Evolutionary conservation across 1,140 invertebrate genomes (phyloP), one percentile per base, ranked within the genome.

Genomic region (Drosophila repletoides): DNA sequence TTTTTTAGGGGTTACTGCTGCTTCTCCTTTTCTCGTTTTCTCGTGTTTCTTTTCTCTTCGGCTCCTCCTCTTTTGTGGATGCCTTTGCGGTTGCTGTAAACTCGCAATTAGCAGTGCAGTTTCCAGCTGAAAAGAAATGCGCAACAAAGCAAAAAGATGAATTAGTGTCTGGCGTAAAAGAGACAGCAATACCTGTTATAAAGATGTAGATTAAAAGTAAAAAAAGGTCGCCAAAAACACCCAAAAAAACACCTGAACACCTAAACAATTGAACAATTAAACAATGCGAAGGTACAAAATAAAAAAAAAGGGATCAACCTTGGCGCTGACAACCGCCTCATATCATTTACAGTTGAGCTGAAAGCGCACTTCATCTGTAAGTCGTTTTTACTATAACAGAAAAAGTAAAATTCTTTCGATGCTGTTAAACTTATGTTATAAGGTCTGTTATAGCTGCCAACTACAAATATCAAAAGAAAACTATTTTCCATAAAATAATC

Each of bases 101-200:
- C 49, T 60, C 41, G 41, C 69, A 74, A 77, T 77, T 77, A 48
- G 53, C 77, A 70, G 52, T 72, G 74, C 71, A 72, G 56, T 70
- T 71, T 59, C 52, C 70, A 79, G 56, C 79, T 83, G 74, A 59
- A 83, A 83, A 53, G 48, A 73, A 72, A 64, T 49, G 33, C 34
- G 46, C 31, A 67, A 65, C 45, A 74, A 58, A 24, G 26, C 29
- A 36, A 51, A 72, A 38, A 61, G 51, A 58, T 76, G 67, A 76
- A 72, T 63, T 17, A 48, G 28, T 28, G 26, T 74, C n/a, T n/a
- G n/a, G 46, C 3, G 15, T 17, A 19, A 53, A 0, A 28, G 59
- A 43, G 38, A 31, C 3, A 19, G 14, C 7, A 4, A 34, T 9
- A 53, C 12, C 17, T 3, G 24, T 7, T 12, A 41, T 29, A 21